Percentiles rank a stretch among this genome's conserved stretches.
Evolutionary conservation across 2,797 vertebrate species (phyloP).

Genomic region (Scolopax rusticola): DNA sequence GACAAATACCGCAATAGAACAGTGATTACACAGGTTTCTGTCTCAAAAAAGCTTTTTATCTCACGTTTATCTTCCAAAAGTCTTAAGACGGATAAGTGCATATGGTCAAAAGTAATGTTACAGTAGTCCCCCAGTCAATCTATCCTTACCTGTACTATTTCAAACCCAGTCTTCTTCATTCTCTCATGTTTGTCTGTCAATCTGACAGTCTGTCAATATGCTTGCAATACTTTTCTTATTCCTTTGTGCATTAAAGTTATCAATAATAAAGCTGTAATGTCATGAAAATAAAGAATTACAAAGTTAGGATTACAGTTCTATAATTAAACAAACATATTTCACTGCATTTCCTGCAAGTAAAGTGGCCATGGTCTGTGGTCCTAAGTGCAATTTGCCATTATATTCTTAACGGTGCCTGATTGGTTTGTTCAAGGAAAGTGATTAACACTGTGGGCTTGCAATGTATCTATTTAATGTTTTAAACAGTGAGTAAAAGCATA

Average conservation of each 20-base stretch:
- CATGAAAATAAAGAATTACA: neutral
- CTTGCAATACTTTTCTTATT: neutral
- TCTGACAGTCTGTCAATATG: neutral
- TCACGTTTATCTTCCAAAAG: neutral
- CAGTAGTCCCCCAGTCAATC: neutral
- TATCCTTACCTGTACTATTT: neutral
- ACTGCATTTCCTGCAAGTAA: neutral
- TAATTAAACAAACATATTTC: neutral
- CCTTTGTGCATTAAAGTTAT: neutral
- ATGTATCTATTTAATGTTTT: neutral
- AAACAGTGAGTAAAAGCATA: neutral
- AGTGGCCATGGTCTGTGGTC: neutral
- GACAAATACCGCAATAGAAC: neutral
- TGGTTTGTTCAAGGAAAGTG: neutral
- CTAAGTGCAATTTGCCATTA: neutral
- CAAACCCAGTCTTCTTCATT: neutral
- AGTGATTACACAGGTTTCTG: neutral
- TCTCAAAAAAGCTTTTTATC: neutral
- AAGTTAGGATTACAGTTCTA: neutral
- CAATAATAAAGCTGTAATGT: neutral
- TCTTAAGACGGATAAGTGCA: neutral
- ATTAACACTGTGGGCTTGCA: neutral
- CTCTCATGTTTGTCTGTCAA: neutral
- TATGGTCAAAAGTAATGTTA: neutral
- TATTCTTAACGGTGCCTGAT: neutral